A percentile compares a stretch with the other conserved stretches of the same genome.
These are phyloP conservation scores for Seira sanloemensis DNA, from an alignment of 2,888 invertebrate genomes.

Conservation along the genomic window DNA sequence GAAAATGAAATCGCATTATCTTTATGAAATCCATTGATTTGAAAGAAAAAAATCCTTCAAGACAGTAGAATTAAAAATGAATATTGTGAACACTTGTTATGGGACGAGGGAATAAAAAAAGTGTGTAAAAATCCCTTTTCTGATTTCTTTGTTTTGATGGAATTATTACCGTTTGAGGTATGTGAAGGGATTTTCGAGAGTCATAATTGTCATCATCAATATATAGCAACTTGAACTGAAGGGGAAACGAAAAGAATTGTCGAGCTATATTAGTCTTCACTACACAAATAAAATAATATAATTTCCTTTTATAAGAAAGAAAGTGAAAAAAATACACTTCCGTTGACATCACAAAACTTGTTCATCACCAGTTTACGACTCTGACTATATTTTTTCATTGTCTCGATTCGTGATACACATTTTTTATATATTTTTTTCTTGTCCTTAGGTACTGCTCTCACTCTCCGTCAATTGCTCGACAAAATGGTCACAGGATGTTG, in stretches of 20 bases:
- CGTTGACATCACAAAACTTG: slow-evolving; percentile 16
- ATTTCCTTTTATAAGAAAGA: background rate
- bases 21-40: too few relatives aligned
- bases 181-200: too few relatives aligned
- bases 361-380: slow-evolving; percentile 9
- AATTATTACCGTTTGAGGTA: too few relatives aligned
- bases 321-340: background rate
- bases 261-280: background rate
- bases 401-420: background rate
- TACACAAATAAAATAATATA: background rate
- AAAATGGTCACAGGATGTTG: background rate
- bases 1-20: too few relatives aligned
- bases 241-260: background rate
- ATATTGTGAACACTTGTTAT: too few relatives aligned
- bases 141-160: too few relatives aligned
- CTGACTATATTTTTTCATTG: background rate
- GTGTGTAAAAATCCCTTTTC: too few relatives aligned
- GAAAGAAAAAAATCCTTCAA: too few relatives aligned
- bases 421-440: background rate
- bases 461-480: background rate
- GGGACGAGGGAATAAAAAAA: too few relatives aligned
- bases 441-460: background rate
- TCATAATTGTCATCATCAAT: slow-evolving; percentile 2
- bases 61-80: too few relatives aligned
- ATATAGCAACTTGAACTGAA: background rate